Evolutionary conservation across 2,797 vertebrate genomes (phyloP).

Genomic region (Lateolabrax maculatus): DNA sequence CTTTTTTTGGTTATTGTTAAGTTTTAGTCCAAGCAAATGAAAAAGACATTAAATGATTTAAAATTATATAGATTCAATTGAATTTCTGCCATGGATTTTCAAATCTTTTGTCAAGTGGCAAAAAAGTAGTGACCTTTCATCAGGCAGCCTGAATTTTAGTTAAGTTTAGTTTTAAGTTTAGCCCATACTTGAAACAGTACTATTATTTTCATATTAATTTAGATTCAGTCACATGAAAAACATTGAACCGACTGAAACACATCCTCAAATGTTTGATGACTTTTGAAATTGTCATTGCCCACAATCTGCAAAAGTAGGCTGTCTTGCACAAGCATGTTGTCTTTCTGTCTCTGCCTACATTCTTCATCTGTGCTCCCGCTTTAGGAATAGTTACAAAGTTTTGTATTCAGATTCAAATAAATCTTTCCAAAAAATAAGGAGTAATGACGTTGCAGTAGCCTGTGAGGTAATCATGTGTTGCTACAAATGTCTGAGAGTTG

Average conservation of each 20-base stretch:
- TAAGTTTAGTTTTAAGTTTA: neutral
- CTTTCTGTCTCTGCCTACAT: no score
- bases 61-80: neutral
- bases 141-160: neutral
- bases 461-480: neutral
- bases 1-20: neutral
- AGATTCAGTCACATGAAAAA: neutral
- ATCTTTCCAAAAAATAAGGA: neutral
- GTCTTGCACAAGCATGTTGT: neutral
- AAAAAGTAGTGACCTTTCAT: neutral
- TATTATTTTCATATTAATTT: neutral
- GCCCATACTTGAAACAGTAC: neutral
- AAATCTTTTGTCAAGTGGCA: neutral
- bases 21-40: neutral
- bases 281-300: neutral
- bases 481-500: no score
- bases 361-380: neutral
- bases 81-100: neutral
- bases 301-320: neutral
- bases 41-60: neutral
- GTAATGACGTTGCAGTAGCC: neutral
- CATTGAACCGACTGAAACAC: neutral
- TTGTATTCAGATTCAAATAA: neutral
- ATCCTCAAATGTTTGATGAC: neutral
- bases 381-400: neutral